Percentiles rank a stretch among this genome's conserved stretches.
Evolutionary conservation across 2,797 vertebrate species (phyloP).

Genomic region (Xiphophorus birchmanni): DNA sequence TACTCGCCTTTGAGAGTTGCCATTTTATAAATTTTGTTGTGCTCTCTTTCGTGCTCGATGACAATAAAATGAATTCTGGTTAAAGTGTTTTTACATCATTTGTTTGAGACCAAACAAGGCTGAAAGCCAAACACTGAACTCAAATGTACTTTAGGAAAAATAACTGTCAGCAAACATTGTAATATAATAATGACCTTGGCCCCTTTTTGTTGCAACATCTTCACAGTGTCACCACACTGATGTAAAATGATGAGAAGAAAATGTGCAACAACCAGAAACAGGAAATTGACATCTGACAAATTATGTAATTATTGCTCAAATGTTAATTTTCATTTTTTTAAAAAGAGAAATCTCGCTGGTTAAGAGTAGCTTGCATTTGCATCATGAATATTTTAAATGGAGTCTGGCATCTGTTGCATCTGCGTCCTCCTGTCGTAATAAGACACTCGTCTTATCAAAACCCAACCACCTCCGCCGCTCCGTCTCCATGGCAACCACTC

Average conservation of each 20-base stretch:
- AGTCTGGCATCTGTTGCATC: background rate
- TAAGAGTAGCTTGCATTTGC: background rate
- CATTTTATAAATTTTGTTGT: too few species aligned
- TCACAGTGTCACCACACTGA: background rate
- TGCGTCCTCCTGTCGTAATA: conserved; percentile 6
- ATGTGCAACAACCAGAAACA: background rate
- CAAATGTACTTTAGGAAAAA: background rate
- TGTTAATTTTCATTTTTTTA: background rate
- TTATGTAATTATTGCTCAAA: background rate
- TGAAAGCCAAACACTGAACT: background rate
- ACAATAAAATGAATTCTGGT: background rate
- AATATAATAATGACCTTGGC: background rate
- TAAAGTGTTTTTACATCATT: background rate
- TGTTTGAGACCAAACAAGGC: background rate
- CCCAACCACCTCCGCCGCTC: background rate
- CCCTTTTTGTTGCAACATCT: background rate
- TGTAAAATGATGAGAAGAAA: background rate
- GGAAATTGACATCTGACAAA: background rate
- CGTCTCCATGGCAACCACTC: conserved; percentile 8
- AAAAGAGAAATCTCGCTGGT: background rate
- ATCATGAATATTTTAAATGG: conserved; percentile 5
- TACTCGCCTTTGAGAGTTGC: too few species aligned
- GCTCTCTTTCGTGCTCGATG: too few species aligned
- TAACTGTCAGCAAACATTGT: background rate
- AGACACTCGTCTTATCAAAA: conserved; percentile 2